Base-by-base conservation (phyloP, 2,113 vertebrate genomes). In the Silurus asotus region DNA sequence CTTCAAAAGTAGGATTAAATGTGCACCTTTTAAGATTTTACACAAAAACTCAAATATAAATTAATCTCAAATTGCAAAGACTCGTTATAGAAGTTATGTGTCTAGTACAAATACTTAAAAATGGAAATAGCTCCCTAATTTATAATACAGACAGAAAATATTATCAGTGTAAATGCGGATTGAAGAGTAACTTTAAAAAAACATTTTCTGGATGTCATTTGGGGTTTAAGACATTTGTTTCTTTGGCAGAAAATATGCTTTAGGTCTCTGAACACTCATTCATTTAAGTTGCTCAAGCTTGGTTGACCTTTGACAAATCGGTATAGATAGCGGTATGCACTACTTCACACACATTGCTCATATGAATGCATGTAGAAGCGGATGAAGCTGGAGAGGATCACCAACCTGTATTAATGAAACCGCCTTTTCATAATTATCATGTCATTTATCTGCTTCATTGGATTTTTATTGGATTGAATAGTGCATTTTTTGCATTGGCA, bases 261-360 rank as follows among this genome's bases (percentile, higher is more conserved):
- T 86, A 64, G 2, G 58, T 88, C 83, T 65, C 81, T 81, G 64
- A 74, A 64, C n/a, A 72, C 28, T 80, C n/a, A 61, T 80, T 82
- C 25, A 48, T 83, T 51, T 4, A 45, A 23, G 55, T 23, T 86
- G 81, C 74, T 80, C 64, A 75, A 62, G 84, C 25, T 80, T 86
- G 84, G 81, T 56, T 86, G 81, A 69, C 72, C 77, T 70, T 76
- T 74, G 17, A 77, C 59, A 55, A 19, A 84, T 28, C 17, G 23
- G 64, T 69, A 70, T 61, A 56, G 28, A 58, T 23, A 23, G 58
- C 51, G 53, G 28, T 61, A 56, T 17, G 37, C 37, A n/a, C 23
- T n/a, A 25, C 58, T 28, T 76, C 48, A 55, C 13, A 62, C 82
- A 62, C 23, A 28, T 51, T 51, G 20, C 51, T 64, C 15, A 51